Base-by-base conservation (phyloP, 2,113 vertebrate species). In the Oncorhynchus mykiss region DNA sequence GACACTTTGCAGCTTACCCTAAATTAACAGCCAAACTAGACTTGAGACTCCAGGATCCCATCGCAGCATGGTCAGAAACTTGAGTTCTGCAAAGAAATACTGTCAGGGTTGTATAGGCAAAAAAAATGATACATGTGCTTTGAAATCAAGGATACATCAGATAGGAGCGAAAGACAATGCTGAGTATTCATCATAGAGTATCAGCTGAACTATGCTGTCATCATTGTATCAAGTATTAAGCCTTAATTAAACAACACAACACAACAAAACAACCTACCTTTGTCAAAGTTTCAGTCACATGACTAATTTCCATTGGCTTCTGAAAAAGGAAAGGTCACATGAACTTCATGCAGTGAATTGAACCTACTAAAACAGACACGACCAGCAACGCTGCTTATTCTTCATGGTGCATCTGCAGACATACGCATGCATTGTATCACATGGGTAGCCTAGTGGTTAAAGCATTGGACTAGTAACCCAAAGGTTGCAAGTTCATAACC, bases 121-220 rank as follows among this genome's bases (percentile, higher is more conserved):
- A 13, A 13, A 14, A 18, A 67, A 34, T 0, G 0, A 16, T 6
- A 1, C 1, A 14, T 45, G 9, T 4, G 5, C 5, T 25, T n/a
- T 22, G 24, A 11, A 45, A 1, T 13, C 0, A 45, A 8, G 1
- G 75, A 85, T 39, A 75, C 84, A 74, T 92, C 90, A 94, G 39
- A 45, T 92, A 91, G 87, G 91, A 93, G 90, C 92, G 94, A 93
- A 94, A 95, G 84, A 93, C 89, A 20, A 78, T 45, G 39, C 39
- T 45, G 39, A 45, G 8, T 9, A 45, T 72, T 94, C 91, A 71
- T 90, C 94, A 93, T 68, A 14, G 68, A 25, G 24, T 1, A 82
- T 93, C 91, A 81, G 91, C 87, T 93, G 90, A 93, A 93, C 88
- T 92, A 91, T 90, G 85, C 79, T 69, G 29, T 90, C 39, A 45